Evolutionary conservation across 2,113 vertebrate genomes (phyloP), one percentile per base, ranked within the genome.

Genomic region (Salvator merianae): DNA sequence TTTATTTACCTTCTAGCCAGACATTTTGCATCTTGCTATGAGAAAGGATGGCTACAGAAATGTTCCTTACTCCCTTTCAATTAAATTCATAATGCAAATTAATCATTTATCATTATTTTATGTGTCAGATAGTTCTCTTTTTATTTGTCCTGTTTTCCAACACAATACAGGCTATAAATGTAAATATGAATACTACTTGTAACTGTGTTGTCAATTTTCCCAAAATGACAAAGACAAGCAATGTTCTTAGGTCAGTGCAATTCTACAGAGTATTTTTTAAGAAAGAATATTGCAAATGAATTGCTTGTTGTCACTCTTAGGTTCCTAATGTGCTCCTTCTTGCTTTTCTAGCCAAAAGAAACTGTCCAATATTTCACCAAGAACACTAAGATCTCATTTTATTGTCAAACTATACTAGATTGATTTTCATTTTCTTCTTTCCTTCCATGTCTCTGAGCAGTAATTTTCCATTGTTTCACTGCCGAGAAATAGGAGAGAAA

Each of bases 401-500:
- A 12, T 7, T 85, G 30, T 34, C 34, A 89, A 3, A 82, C 47
- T 59, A 59, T 43, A 50, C 53, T 62, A n/a, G 3, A 75, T 4
- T 47, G 30, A 40, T 79, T 87, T 68, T 47, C 3, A 6, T 32
- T 38, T 30, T 34, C 24, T n/a, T 30, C 34, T 7, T 75, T 13
- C 36, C 55, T 38, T 63, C 22, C 74, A 28, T 66, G 13, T 55
- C 82, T 84, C 74, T 71, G 8, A 84, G 66, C 24, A 88, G 82
- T 66, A 53, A 77, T 81, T 89, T 85, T 70, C 43, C 77, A 32
- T 77, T 77, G 5, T 88, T 89, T 55, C 12, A 32, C 3, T 76
- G 75, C 59, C n/a, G 83, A 74, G 76, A 82, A 88, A 90, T 69
- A 6, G 14, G 69, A 74, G 55, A 79, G 14, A 7, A 82, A 82